Percentiles rank a stretch among this genome's conserved stretches.
These are phyloP conservation scores for Metellina segmentata DNA, from an alignment of 2,888 invertebrate genomes.

Conservation along the genomic window DNA sequence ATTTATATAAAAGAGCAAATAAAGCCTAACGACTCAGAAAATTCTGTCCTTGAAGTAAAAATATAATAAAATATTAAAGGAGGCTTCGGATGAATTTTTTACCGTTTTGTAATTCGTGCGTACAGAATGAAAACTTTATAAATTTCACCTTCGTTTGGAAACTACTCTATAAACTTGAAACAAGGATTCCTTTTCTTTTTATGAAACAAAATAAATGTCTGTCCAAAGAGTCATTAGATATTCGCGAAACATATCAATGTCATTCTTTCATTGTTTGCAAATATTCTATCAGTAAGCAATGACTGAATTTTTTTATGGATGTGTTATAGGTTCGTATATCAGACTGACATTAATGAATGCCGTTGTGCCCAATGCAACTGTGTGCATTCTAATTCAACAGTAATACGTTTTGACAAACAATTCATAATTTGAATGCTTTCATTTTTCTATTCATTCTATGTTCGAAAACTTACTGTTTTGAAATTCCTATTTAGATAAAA, in stretches of 20 bases:
- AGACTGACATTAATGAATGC: too few species aligned
- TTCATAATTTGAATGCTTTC: too few species aligned
- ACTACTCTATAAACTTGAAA: background rate
- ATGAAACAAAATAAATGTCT: background rate
- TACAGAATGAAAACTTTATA: background rate
- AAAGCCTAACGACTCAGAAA: background rate
- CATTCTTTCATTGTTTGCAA: background rate
- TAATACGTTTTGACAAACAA: too few species aligned
- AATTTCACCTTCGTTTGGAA: background rate
- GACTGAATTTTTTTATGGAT: too few species aligned
- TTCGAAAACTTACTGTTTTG: too few species aligned
- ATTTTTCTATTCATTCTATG: too few species aligned
- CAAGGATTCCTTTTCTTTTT: background rate
- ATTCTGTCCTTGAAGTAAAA: background rate
- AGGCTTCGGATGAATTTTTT: background rate
- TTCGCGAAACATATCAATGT: background rate
- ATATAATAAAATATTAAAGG: background rate
- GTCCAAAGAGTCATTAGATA: background rate
- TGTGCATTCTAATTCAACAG: too few species aligned
- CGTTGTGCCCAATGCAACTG: too few species aligned
- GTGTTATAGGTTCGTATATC: too few species aligned
- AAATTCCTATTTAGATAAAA: too few species aligned
- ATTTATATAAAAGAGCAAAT: background rate
- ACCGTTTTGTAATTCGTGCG: background rate
- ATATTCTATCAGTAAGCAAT: background rate